Evolutionary conservation across 2,797 vertebrate genomes (phyloP).

Genomic region (Buphagus erythrorhynchus): DNA sequence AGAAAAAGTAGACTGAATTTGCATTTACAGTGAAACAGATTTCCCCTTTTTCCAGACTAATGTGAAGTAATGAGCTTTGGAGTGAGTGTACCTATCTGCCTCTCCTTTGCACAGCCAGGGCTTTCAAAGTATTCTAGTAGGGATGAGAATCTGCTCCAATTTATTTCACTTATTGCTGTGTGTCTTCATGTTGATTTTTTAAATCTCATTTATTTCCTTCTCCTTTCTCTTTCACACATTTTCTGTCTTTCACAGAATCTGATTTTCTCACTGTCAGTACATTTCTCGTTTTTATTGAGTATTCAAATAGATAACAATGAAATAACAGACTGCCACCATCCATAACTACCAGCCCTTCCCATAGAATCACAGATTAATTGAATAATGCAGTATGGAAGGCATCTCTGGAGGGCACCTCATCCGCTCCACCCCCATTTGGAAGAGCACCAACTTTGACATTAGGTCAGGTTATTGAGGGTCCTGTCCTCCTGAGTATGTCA

Average conservation of each 20-base stretch:
- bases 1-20: neutral
- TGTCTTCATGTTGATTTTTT: neutral
- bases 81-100: neutral
- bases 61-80: neutral
- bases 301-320: neutral
- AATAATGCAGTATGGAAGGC: neutral
- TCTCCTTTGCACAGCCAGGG: neutral
- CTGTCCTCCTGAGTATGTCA: neutral
- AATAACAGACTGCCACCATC: neutral
- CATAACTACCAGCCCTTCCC: neutral
- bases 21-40: neutral
- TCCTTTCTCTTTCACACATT: neutral
- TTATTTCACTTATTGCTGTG: neutral
- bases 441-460: neutral
- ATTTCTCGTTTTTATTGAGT: neutral
- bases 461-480: neutral
- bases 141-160: neutral
- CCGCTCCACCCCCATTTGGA: rapidly evolving
- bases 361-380: neutral
- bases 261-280: neutral
- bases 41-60: neutral
- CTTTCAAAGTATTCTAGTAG: neutral
- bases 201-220: neutral
- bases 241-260: neutral
- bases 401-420: neutral